Evolutionary conservation across 2,113 vertebrate genomes (phyloP), one percentile per base, ranked within the genome.

Genomic region (Semnornis frantzii): DNA sequence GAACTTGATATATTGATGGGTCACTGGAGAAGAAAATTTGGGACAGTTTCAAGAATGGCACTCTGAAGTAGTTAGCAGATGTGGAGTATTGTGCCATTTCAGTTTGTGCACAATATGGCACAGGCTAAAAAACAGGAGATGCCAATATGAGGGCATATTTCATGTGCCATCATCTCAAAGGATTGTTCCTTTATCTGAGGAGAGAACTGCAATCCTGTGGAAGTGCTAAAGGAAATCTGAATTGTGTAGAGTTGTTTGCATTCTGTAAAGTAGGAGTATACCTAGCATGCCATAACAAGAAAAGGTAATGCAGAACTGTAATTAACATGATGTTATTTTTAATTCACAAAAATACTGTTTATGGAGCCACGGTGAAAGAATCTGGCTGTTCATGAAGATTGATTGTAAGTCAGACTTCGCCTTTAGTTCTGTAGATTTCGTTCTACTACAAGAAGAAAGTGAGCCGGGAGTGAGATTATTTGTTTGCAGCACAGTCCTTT

Each of bases 311-410:
- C 93, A 95, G 92, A 92, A 85, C 94, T 94, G 92, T 94, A 96
- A 95, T 95, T 96, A 97, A 94, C 85, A 92, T 3, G 0, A 93
- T 94, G 92, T 94, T 97, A 95, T 94, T 97, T 92, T 94, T 95
- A 96, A 97, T 97, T 95, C 88, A 94, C 82, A 91, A 94, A 91
- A 95, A 94, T 89, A 89, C 86, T 95, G 82, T 96, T 96, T 96
- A 91, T 93, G 91, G 92, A 87, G 58, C 80, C 89, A 39, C 72
- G 54, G 75, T 81, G 87, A 93, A 94, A 92, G 93, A 92, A 90
- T 76, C 69, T 92, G 94, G 92, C 92, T 94, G 70, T 89, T 94
- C 96, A 93, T 93, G 85, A 86, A 94, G 89, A 97, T 93, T 94
- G 92, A 92, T 91, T 92, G 90, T 83, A 90, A 93, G 78, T 90